Evolutionary conservation across 2,797 vertebrate genomes (phyloP).

Genomic region (Eleutherodactylus coqui): DNA sequence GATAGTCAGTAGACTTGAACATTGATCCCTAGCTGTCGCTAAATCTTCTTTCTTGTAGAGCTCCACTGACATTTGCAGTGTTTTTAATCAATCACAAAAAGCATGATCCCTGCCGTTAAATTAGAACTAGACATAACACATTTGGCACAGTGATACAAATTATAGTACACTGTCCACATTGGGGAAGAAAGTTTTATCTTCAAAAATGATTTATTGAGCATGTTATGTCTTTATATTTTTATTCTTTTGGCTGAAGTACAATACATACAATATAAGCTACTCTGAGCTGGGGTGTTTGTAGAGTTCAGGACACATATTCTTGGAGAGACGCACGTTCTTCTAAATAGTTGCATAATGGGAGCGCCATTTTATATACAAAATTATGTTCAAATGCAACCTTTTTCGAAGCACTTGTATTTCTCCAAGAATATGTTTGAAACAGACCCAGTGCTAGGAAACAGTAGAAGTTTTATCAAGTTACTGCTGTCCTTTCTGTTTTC

Average conservation of each 20-base stretch:
- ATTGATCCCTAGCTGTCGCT: constrained; percentile 11
- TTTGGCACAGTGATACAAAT: constrained; percentile 19
- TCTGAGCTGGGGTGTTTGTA: background rate
- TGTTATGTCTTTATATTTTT: background rate
- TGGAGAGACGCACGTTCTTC: background rate
- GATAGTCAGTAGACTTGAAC: constrained; percentile 10
- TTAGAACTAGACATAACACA: constrained; percentile 3
- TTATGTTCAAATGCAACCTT: no score
- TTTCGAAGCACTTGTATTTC: no score
- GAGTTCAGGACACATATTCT: background rate
- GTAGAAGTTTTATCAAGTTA: background rate
- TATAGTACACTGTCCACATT: background rate
- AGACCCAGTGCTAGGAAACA: background rate
- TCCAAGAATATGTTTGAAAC: no score
- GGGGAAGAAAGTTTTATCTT: background rate
- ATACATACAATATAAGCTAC: background rate
- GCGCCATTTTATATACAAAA: no score
- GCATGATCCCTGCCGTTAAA: background rate
- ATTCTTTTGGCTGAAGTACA: background rate
- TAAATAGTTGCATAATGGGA: background rate
- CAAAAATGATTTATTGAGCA: background rate
- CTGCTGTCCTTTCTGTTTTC: background rate
- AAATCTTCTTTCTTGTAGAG: constrained; percentile 20
- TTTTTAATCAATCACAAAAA: constrained; percentile 20
- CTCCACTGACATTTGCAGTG: background rate